phyloP scores from a whole-genome alignment of 2,888 invertebrate genomes.

The Synanthedon tipuliformis region DNA sequence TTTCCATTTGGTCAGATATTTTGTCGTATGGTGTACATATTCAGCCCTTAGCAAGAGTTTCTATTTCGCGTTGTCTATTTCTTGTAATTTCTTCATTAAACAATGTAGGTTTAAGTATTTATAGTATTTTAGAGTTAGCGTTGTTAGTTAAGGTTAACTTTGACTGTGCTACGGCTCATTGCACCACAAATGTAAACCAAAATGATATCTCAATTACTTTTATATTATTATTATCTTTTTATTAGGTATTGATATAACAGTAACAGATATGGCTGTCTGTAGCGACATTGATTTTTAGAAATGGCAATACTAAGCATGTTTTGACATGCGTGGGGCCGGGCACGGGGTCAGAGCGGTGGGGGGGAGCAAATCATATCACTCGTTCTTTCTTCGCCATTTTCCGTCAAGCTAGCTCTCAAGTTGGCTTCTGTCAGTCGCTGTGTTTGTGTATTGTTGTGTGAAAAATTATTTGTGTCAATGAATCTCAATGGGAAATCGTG shows the following conservation, averaged over 20 bases:
- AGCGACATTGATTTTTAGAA: not conserved
- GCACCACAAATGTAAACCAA: too few species aligned
- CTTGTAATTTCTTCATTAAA: too few species aligned
- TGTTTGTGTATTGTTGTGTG: conserved; percentile 69
- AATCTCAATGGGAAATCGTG: conserved; percentile 68
- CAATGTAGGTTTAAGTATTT: too few species aligned
- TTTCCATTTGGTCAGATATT: too few species aligned
- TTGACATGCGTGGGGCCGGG: conserved; percentile 37
- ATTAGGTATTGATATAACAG: too few species aligned
- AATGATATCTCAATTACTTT: too few species aligned
- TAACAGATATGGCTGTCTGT: not conserved
- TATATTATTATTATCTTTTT: too few species aligned
- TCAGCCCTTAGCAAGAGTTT: not conserved
- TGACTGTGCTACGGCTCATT: too few species aligned
- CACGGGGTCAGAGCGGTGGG: conserved; percentile 20
- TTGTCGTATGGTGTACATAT: too few species aligned
- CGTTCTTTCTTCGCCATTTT: conserved; percentile 61
- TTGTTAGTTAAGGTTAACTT: too few species aligned
- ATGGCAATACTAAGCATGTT: conserved; percentile 3
- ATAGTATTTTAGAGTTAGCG: too few species aligned
- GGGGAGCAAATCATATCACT: conserved; percentile 30
- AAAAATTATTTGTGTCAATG: conserved; percentile 66
- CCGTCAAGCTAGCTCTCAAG: conserved; percentile 65
- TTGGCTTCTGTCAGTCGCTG: conserved; percentile 67
- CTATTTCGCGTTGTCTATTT: too few species aligned